phyloP scores from a whole-genome alignment of 1,140 invertebrate species.

The Nephila pilipes region DNA sequence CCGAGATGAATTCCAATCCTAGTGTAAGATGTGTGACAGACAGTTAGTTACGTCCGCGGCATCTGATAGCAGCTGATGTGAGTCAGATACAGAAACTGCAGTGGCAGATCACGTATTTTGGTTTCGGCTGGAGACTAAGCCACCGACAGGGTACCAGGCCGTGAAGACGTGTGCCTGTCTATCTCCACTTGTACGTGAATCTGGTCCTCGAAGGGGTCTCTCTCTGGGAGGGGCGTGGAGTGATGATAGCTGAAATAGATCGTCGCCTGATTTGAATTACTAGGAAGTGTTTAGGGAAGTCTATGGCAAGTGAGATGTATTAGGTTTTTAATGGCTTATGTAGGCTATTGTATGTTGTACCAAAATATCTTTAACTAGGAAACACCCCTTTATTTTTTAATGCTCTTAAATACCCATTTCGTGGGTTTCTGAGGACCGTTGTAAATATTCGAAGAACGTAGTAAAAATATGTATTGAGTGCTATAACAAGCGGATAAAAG shows the following conservation, averaged over 20 bases:
- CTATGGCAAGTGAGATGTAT: too few species aligned
- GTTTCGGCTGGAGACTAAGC: not conserved
- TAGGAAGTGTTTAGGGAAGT: not conserved
- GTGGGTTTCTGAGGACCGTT: too few species aligned
- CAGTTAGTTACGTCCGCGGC: slow-evolving; percentile 10
- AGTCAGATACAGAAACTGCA: not conserved
- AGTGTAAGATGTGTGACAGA: slow-evolving; percentile 26
- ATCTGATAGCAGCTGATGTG: slow-evolving; percentile 12
- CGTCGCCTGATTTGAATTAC: not conserved
- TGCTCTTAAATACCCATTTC: too few species aligned
- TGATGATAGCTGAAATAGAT: not conserved
- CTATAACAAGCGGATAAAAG: too few species aligned
- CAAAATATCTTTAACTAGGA: too few species aligned
- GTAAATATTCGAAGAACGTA: too few species aligned
- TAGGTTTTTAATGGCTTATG: too few species aligned
- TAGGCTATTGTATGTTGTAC: too few species aligned
- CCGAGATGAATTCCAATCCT: not conserved
- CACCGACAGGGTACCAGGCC: not conserved
- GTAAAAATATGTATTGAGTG: too few species aligned
- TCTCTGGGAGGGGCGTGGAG: not conserved
- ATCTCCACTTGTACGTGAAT: not conserved
- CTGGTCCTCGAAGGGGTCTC: not conserved
- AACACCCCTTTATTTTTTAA: too few species aligned
- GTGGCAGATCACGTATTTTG: not conserved
- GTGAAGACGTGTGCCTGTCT: not conserved